Evolutionary conservation across 37 sponge, comb jelly and placozoan genomes (phyloP), one percentile per base, ranked within the genome.

Genomic region (Agelas oroides): DNA sequence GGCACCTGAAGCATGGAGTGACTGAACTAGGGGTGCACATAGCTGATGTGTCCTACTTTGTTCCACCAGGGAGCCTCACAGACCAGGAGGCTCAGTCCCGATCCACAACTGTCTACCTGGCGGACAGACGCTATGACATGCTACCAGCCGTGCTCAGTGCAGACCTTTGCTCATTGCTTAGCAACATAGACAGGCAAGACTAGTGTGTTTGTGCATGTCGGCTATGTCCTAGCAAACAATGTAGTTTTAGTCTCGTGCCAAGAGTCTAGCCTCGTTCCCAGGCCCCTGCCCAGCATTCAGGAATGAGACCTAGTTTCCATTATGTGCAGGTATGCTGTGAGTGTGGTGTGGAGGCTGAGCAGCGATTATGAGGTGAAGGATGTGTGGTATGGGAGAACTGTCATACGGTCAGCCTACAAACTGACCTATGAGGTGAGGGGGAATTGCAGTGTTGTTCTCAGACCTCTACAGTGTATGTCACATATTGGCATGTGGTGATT

Each of bases 21-120:
- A 59, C 80, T 24, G 92, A 94, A 65, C 73, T 94, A 30, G 95
- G 92, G 13, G 92, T 94, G 20, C 95, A 94, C 85, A 94, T 94
- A 46, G 91, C 95, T 72, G 95, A 94, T 72, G 95, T 94, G 1
- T 91, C 95, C n/a, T 70, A 87, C 66, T 94, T 91, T 84, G 95
- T 94, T 24, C 78, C 20, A 21, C 57, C 92, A 27, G 89, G 82
- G 28, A 83, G 77, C 24, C 59, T 80, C 30, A 70, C 80, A 18
- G 93, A 93, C 68, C 27, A 20, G 41, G 93, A 93, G 59, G 93
- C 93, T 16, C 46, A 20, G 11, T 30, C 40, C 27, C 67, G 89
- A 40, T 81, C 88, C 19, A 94, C 94, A 30, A 81, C 94, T 40
- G 84, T 94, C 57, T 94, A 94, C 71, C 59, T 94, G 52, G 89